phyloP scores from a whole-genome alignment of 2,888 invertebrate species.

The Scaptomyza caliginosa region DNA sequence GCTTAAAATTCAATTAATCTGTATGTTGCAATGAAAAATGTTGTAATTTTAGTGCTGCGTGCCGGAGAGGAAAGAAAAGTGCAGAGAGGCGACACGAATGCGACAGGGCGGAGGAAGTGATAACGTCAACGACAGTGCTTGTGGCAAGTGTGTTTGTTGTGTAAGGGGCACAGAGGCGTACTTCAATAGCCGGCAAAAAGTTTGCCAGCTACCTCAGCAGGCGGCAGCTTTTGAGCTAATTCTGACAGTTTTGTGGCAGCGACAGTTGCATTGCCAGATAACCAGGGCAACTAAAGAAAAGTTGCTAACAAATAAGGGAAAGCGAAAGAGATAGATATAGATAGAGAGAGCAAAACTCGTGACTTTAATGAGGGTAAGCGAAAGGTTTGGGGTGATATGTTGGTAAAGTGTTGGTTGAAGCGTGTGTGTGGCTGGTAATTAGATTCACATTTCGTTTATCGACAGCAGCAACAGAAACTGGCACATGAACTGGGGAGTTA shows the following conservation, averaged over 20 bases:
- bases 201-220: conserved; percentile 42
- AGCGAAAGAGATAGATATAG: neutral
- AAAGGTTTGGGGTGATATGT: neutral
- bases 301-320: conserved; percentile 42
- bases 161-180: conserved; percentile 14
- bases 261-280: conserved; percentile 54
- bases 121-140: conserved; percentile 26
- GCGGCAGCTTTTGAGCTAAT: conserved; percentile 63
- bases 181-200: conserved; percentile 38
- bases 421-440: conserved; percentile 68
- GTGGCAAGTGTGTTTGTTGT: neutral
- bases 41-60: conserved; percentile 71
- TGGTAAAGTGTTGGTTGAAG: conserved; percentile 12
- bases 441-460: conserved; percentile 57
- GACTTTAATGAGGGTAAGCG: neutral
- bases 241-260: conserved; percentile 64
- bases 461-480: conserved; percentile 2
- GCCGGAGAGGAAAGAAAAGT: conserved; percentile 27
- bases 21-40: conserved; percentile 69
- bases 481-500: conserved; percentile 35
- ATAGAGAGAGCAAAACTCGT: neutral
- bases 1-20: conserved; percentile 76
- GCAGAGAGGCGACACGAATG: neutral
- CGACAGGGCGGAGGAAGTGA: neutral
- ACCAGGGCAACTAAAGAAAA: conserved; percentile 70